Evolutionary conservation across 1,140 invertebrate species (phyloP).

Genomic region (Drosophila ambigua): DNA sequence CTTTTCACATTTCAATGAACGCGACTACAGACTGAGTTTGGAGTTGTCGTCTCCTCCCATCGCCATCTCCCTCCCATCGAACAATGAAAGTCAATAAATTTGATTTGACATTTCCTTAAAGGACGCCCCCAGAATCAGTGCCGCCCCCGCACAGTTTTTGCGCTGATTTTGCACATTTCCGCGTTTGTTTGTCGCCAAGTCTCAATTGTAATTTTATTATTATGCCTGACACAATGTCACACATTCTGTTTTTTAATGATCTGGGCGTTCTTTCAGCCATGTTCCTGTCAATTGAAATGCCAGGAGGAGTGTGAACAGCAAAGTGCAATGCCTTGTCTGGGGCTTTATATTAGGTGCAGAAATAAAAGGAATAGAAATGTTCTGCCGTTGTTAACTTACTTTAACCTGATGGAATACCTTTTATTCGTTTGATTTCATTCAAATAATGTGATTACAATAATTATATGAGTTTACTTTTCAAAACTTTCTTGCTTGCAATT

Average conservation of each 20-base stretch:
- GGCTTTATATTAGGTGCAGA: too few species aligned
- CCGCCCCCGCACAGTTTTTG: constrained; percentile 15
- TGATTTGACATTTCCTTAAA: constrained; percentile 75
- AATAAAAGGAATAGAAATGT: too few species aligned
- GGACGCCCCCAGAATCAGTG: constrained; percentile 11
- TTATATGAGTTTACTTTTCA: too few species aligned
- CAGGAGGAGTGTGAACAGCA: not conserved
- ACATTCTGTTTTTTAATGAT: constrained; percentile 76
- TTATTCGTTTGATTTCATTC: too few species aligned
- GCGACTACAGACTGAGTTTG: constrained; percentile 1
- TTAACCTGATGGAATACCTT: too few species aligned
- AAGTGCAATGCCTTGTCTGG: not conserved
- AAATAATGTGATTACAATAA: too few species aligned
- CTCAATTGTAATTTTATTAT: constrained; percentile 78
- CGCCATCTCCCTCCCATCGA: constrained; percentile 32
- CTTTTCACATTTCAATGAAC: constrained; percentile 81
- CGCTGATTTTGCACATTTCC: constrained; percentile 72
- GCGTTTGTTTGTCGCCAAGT: constrained; percentile 47
- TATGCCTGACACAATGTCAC: constrained; percentile 67
- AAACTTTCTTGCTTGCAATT: too few species aligned
- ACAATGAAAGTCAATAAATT: constrained; percentile 82
- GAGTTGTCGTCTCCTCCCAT: constrained; percentile 45
- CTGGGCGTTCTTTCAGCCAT: constrained; percentile 41
- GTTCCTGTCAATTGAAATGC: constrained; percentile 45
- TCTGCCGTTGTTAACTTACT: too few species aligned